phyloP scores from a whole-genome alignment of 2,888 invertebrate genomes.

The Pterostichus madidus region DNA sequence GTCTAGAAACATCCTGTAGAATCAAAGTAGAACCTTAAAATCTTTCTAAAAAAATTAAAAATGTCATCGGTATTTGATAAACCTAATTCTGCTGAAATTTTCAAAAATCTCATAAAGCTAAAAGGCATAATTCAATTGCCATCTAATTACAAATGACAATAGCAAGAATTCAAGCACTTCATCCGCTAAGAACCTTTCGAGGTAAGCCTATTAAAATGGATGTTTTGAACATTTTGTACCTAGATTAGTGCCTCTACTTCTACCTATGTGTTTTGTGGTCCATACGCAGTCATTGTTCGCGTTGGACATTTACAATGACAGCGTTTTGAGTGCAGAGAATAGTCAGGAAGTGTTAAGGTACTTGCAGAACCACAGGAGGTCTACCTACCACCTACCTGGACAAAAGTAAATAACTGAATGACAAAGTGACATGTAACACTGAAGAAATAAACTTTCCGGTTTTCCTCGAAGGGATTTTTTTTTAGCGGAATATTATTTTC shows the following conservation, averaged over 20 bases:
- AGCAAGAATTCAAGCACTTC: background rate
- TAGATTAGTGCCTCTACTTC: background rate
- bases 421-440: slow-evolving; percentile 34
- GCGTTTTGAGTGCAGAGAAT: slow-evolving; percentile 24
- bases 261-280: slow-evolving; percentile 12
- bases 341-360: slow-evolving; percentile 44
- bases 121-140: slow-evolving; percentile 24
- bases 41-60: too few species aligned
- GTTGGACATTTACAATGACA: slow-evolving; percentile 1
- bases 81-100: too few species aligned
- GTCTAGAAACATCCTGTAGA: too few species aligned
- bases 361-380: slow-evolving; percentile 26
- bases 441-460: slow-evolving; percentile 25
- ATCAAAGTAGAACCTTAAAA: too few species aligned
- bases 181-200: slow-evolving; percentile 13
- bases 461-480: slow-evolving; percentile 3
- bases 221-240: slow-evolving; percentile 46
- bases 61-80: too few species aligned
- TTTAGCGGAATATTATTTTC: too few species aligned
- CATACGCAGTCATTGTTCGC: slow-evolving; percentile 9
- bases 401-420: slow-evolving; percentile 6
- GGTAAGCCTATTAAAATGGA: slow-evolving; percentile 50
- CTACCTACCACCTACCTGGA: slow-evolving; percentile 37
- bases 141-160: slow-evolving; percentile 41
- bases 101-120: background rate